Conservation (phyloP, 2,797 vertebrate species). For the Anguilla pacifica region DNA sequence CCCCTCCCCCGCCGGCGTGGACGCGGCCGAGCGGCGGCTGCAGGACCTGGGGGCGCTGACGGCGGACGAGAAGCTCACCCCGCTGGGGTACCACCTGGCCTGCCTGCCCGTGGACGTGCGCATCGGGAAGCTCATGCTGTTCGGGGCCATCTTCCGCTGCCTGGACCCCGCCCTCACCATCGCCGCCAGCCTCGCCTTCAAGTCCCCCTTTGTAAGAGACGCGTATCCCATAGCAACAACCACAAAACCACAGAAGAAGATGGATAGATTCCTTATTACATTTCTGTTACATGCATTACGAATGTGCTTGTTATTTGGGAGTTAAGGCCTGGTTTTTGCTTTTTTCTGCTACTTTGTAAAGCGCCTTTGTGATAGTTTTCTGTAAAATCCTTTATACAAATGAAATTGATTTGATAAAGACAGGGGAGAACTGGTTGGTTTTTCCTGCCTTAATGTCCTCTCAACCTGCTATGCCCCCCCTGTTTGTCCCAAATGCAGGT, state of each 20-base stretch:
- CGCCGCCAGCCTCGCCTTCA: constrained; percentile 94
- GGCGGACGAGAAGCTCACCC: constrained; percentile 85
- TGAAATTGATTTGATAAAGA: not conserved
- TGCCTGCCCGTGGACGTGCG: constrained; percentile 95
- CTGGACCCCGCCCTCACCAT: constrained; percentile 95
- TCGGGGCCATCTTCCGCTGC: constrained; percentile 96
- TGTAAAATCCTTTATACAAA: not conserved
- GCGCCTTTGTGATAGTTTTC: too few species aligned
- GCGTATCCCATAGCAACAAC: not conserved
- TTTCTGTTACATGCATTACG: too few species aligned
- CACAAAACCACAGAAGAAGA: not conserved
- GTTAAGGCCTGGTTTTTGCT: too few species aligned
- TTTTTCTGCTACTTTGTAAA: too few species aligned
- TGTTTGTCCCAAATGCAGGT: constrained; percentile 69
- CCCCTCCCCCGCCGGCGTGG: constrained; percentile 77
- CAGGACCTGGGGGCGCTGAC: constrained; percentile 90
- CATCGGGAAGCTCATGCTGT: constrained; percentile 96
- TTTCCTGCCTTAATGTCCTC: not conserved
- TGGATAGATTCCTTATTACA: too few species aligned
- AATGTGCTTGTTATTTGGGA: too few species aligned
- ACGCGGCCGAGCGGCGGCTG: constrained; percentile 83
- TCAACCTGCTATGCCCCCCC: not conserved
- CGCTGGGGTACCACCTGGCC: constrained; percentile 94
- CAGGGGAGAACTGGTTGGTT: not conserved
- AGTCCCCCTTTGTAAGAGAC: constrained; percentile 81